Evolutionary conservation across 2,888 invertebrate species (phyloP).

Genomic region (Catotricha subobsoleta): DNA sequence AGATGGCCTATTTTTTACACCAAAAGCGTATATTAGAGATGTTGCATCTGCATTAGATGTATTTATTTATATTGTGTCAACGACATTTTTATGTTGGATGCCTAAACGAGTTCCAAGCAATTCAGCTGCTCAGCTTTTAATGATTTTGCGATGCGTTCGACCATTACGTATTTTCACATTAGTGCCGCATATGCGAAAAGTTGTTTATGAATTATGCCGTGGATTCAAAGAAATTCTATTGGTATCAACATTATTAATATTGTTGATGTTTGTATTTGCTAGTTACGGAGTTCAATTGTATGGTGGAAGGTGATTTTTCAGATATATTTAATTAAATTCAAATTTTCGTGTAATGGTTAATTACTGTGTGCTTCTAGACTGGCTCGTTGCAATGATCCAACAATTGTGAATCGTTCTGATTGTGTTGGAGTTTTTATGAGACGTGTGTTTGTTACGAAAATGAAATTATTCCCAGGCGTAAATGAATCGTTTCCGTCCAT

Average conservation of each 20-base stretch:
- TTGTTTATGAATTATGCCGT: conserved; percentile 93
- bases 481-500: conserved; percentile 86
- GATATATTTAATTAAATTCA: neutral
- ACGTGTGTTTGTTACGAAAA: conserved; percentile 92
- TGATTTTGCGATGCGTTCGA: conserved; percentile 91
- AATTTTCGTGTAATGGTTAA: neutral
- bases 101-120: conserved; percentile 74
- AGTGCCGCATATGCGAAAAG: conserved; percentile 98
- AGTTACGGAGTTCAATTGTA: conserved; percentile 97
- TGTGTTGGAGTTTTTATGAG: conserved; percentile 82
- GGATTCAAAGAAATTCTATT: conserved; percentile 98
- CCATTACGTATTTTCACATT: conserved; percentile 93
- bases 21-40: conserved; percentile 95
- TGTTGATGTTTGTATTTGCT: conserved; percentile 98
- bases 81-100: conserved; percentile 95
- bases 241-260: conserved; percentile 88
- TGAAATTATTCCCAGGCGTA: conserved; percentile 72
- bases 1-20: conserved; percentile 96
- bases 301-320: conserved; percentile 51
- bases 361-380: neutral
- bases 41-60: conserved; percentile 92
- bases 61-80: conserved; percentile 91
- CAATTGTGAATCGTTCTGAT: conserved; percentile 48
- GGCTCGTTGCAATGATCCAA: conserved; percentile 67
- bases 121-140: conserved; percentile 82